Base-by-base conservation (phyloP, 1,140 invertebrate genomes). In the Lethrus apterus region DNA sequence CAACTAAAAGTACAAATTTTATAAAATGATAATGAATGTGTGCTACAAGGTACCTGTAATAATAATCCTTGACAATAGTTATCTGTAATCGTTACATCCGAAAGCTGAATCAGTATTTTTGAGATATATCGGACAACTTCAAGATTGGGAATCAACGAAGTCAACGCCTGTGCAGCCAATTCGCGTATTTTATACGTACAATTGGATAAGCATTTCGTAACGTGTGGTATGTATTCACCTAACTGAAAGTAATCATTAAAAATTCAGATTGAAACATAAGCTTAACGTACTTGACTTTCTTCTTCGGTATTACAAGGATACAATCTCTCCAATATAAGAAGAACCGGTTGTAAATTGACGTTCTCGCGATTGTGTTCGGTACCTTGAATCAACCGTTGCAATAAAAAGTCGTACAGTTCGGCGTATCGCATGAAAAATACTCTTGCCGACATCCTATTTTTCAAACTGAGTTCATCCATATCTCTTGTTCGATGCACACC, bases 361-460 rank as follows among this genome's bases (percentile, higher is more conserved):
- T 56, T 62, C 61, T 67, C 21, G 48, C 63, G 4, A 57, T 64
- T 58, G 50, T 66, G 58, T 21, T 64, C 55, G 14, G 63, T 59
- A n/a, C 74, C 71, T 17, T 75, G 74, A 29, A 64, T 57, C 1
- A 88, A 62, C 69, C 84, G 76, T 24, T 77, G 63, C 31, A 89
- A 64, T 48, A 96, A 78, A 62, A 88, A 93, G 21, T 83, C 73
- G 58, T 86, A 84, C 0, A 94, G 69, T 18, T 71, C 63, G 7
- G 91, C 88, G 73, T 87, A 93, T 19, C 80, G 78, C 50, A 84
- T 73, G 65, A 94, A 94, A 69, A 98, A 97, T 5, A 86, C 78
- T 42, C 79, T 71, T 2, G 78, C 79, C 0, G 83, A 81, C 76
- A 86, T 81, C 54, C 77, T 79, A 67, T 94, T 93, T 50, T 87